Percentiles rank a stretch among this genome's conserved stretches.
Conservation (phyloP, 2,888 invertebrate genomes). For the Torymus auratus region DNA sequence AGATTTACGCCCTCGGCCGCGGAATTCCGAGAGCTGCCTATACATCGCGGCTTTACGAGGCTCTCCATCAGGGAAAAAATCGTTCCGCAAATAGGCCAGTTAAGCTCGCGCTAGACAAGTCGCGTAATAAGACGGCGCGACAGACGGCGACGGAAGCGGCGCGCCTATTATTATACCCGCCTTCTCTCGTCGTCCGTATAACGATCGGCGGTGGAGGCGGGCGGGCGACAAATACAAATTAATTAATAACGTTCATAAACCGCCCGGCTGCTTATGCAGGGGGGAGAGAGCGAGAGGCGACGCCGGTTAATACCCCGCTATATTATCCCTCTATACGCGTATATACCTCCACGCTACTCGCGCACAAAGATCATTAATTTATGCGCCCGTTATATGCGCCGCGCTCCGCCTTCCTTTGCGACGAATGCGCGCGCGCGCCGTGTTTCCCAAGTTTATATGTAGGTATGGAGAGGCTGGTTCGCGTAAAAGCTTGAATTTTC, state of each 20-base stretch:
- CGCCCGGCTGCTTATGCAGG: constrained; percentile 61
- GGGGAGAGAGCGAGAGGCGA: constrained; percentile 41
- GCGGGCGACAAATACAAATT: constrained; percentile 70
- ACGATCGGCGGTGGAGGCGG: constrained; percentile 61
- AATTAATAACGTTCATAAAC: constrained; percentile 72
- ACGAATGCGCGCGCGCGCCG: too few relatives aligned
- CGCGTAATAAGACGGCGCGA: constrained; percentile 32
- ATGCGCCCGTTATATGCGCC: constrained; percentile 55
- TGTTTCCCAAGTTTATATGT: too few relatives aligned
- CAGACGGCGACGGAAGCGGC: too few relatives aligned
- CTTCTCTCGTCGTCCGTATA: constrained; percentile 62
- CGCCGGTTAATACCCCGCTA: constrained; percentile 71
- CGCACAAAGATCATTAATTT: constrained; percentile 72
- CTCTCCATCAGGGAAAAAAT: constrained; percentile 6
- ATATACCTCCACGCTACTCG: too few relatives aligned
- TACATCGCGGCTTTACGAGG: background rate
- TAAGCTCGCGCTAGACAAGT: constrained; percentile 20
- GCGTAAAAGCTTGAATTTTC: too few relatives aligned
- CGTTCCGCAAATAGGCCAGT: constrained; percentile 30
- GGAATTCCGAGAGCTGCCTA: background rate
- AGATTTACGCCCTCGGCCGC: constrained; percentile 13
- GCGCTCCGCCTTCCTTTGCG: background rate
- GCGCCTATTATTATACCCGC: constrained; percentile 5
- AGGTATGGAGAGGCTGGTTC: too few relatives aligned
- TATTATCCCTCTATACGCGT: constrained; percentile 69